These are phyloP conservation scores for Diprion similis DNA, from an alignment of 1,140 invertebrate species.

Conservation along the genomic window DNA sequence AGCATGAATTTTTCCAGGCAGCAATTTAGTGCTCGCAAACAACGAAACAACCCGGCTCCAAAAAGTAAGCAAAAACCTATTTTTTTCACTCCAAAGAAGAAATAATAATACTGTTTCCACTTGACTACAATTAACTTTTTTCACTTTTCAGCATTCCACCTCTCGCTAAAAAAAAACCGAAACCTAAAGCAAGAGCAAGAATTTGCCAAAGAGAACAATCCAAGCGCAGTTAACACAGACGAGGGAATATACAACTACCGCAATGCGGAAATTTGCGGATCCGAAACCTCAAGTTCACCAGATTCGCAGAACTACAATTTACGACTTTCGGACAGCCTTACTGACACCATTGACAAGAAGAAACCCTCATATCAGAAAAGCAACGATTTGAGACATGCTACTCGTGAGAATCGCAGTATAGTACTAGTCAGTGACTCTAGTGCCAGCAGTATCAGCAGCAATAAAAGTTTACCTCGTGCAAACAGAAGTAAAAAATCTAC, in stretches of 20 bases:
- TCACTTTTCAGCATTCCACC: not conserved
- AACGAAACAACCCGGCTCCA: no score
- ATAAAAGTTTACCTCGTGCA: conserved; percentile 19
- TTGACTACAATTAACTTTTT: not conserved
- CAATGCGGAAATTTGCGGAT: no score
- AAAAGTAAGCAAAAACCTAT: no score
- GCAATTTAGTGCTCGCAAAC: no score
- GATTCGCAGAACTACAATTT: not conserved
- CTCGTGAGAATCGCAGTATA: not conserved
- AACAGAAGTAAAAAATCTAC: conserved; percentile 17
- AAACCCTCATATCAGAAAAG: no score
- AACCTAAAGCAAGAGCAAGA: not conserved
- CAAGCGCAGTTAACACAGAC: not conserved
- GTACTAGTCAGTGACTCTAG: not conserved
- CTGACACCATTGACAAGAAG: no score
- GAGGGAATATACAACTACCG: no score
- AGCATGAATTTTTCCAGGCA: no score
- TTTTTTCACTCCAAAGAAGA: no score
- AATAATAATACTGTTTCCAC: no score
- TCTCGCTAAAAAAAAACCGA: not conserved
- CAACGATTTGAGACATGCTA: no score
- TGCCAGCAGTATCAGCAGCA: not conserved
- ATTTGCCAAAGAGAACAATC: not conserved
- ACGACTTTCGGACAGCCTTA: not conserved
- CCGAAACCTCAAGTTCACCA: no score